These are phyloP conservation scores for Canis aureus DNA, from an alignment of 2,113 vertebrate species.

Conservation along the genomic window DNA sequence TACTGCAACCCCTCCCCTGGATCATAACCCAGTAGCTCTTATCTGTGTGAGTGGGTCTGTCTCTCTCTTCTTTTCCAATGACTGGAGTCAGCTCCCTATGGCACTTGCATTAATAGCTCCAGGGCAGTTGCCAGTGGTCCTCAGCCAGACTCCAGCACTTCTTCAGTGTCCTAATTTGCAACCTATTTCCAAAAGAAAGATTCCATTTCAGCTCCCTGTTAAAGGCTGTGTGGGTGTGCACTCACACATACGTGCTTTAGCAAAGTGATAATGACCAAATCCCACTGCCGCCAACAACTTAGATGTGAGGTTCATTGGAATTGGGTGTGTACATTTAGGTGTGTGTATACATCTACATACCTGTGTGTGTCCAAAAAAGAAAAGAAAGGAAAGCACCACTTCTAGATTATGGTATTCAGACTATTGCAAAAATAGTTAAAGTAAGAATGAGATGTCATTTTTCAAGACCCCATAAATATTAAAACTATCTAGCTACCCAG, in stretches of 20 bases:
- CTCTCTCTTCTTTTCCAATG: not conserved
- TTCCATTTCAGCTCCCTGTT: too few species aligned
- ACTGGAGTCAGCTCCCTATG: not conserved
- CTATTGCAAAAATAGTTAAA: not conserved
- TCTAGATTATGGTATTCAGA: not conserved
- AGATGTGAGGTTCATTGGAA: not conserved
- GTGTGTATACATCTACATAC: not conserved
- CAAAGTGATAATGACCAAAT: not conserved
- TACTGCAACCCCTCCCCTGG: not conserved
- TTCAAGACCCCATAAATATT: not conserved
- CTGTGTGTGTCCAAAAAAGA: not conserved
- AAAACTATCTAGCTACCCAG: not conserved
- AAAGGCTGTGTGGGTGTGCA: fast-evolving
- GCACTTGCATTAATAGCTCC: not conserved
- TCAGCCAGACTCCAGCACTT: not conserved
- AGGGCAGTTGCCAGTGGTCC: not conserved
- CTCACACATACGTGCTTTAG: fast-evolving
- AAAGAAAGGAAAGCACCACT: not conserved
- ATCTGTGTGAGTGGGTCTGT: fast-evolving
- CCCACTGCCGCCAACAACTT: not conserved
- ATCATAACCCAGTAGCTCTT: not conserved
- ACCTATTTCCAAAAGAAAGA: not conserved
- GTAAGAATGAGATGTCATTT: not conserved
- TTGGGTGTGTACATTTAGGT: not conserved
- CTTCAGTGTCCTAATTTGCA: not conserved